A percentile compares a stretch with the other conserved stretches of the same genome.
These are phyloP conservation scores for Mnemiopsis leidyi DNA, from an alignment of 37 sponge, comb jelly and placozoan genomes.

Conservation along the genomic window DNA sequence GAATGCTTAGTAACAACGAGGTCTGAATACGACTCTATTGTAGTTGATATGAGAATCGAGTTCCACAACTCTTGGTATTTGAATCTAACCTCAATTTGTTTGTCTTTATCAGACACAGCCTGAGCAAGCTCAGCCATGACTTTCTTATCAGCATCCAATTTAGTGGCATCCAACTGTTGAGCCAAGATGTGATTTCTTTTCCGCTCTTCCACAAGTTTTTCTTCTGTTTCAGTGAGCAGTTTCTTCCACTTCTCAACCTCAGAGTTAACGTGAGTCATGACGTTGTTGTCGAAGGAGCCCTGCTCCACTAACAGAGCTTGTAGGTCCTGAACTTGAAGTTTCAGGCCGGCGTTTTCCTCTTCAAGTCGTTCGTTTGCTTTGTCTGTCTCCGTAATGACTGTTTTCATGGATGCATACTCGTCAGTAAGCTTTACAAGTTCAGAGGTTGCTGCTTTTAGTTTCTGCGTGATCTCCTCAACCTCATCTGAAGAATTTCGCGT, in stretches of 20 bases:
- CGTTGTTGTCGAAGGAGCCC: background rate
- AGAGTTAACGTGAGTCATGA: constrained; percentile 50
- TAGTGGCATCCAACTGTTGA: constrained; percentile 34
- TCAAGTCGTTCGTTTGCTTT: constrained; percentile 16
- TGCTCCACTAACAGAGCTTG: constrained; percentile 6
- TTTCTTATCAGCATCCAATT: constrained; percentile 53
- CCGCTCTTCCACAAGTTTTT: constrained; percentile 14
- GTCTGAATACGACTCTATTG: too few species aligned
- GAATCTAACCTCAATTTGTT: constrained; percentile 48
- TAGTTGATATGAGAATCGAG: too few species aligned
- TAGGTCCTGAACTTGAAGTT: constrained; percentile 19
- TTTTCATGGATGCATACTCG: constrained; percentile 3
- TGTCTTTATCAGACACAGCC: constrained; percentile 42
- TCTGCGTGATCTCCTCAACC: constrained; percentile 12
- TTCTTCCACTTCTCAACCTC: constrained; percentile 47
- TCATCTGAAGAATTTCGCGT: constrained; percentile 36
- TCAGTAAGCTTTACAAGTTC: constrained; percentile 13
- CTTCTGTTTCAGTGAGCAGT: constrained; percentile 17
- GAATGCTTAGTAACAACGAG: too few species aligned
- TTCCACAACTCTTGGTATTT: too few species aligned
- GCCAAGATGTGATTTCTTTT: constrained; percentile 13
- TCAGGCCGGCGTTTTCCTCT: constrained; percentile 26
- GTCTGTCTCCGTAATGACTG: constrained; percentile 42
- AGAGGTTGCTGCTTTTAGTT: background rate
- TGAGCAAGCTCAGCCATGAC: constrained; percentile 61